Percentiles rank a stretch among this genome's conserved stretches.
These are phyloP conservation scores for Bovichtus variegatus DNA, from an alignment of 2,797 vertebrate species.

Conservation along the genomic window DNA sequence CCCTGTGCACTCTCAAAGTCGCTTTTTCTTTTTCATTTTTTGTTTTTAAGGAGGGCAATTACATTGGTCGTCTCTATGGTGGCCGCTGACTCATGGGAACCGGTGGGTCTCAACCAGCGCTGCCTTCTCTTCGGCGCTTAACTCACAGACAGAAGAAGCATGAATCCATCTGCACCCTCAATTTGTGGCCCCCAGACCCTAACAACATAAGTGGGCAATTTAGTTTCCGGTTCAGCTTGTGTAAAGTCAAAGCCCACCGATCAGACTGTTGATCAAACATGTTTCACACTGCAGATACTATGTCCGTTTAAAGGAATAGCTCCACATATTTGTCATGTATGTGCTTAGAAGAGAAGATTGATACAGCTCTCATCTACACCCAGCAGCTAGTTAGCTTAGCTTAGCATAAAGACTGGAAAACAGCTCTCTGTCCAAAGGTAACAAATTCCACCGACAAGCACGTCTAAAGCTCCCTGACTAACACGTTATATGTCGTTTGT, in stretches of 20 bases:
- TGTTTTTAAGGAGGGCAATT: constrained; percentile 23
- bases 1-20: constrained; percentile 25
- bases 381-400: neutral
- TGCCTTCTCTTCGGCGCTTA: constrained; percentile 27
- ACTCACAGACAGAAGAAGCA: constrained; percentile 19
- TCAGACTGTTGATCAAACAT: constrained; percentile 14
- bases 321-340: neutral
- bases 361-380: neutral
- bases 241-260: constrained; percentile 15
- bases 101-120: constrained; percentile 1
- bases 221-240: constrained; percentile 26
- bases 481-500: neutral
- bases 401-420: neutral
- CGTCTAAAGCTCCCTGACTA: neutral
- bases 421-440: neutral
- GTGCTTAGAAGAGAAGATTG: neutral
- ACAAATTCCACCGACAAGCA: no score
- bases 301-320: neutral
- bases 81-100: constrained; percentile 60
- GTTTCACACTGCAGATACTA: neutral
- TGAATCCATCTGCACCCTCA: constrained; percentile 47
- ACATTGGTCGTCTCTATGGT: constrained; percentile 17
- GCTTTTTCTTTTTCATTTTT: constrained; percentile 13
- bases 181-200: constrained; percentile 63
- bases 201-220: constrained; percentile 67